Conservation (phyloP, 2,888 invertebrate genomes). For the Drosophila barbarae region DNA sequence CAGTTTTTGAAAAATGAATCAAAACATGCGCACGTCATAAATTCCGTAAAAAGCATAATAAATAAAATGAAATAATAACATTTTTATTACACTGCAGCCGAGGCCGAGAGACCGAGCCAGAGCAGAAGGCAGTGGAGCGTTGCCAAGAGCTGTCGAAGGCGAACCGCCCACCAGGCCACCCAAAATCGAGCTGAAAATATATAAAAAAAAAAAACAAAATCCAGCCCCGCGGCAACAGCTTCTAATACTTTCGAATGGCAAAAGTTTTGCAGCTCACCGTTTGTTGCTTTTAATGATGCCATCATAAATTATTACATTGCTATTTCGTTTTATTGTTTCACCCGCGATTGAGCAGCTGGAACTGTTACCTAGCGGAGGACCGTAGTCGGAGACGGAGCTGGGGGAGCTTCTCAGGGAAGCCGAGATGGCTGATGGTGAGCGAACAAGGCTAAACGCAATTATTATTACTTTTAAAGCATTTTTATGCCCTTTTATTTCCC, state of each 20-base stretch:
- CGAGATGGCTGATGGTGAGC: constrained; percentile 18
- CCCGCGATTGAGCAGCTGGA: constrained; percentile 72
- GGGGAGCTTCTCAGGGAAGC: not conserved
- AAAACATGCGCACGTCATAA: constrained; percentile 74
- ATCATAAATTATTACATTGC: constrained; percentile 78
- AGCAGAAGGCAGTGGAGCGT: constrained; percentile 8
- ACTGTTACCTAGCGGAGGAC: constrained; percentile 22
- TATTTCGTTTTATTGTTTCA: constrained; percentile 77
- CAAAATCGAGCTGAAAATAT: constrained; percentile 1
- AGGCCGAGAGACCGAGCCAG: not conserved
- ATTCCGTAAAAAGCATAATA: constrained; percentile 74
- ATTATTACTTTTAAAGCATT: constrained; percentile 74
- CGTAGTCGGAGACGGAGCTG: not conserved
- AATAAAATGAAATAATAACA: constrained; percentile 77
- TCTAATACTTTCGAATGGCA: constrained; percentile 64
- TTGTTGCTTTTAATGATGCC: constrained; percentile 67
- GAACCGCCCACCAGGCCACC: constrained; percentile 2
- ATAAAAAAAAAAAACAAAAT: not conserved
- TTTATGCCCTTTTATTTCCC: constrained; percentile 68
- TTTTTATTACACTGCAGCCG: constrained; percentile 70
- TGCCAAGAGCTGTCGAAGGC: constrained; percentile 32
- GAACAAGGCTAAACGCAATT: constrained; percentile 70
- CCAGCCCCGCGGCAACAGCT: constrained; percentile 37
- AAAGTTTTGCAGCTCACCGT: constrained; percentile 51
- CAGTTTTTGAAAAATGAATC: constrained; percentile 66